phyloP scores from a whole-genome alignment of 2,113 vertebrate species.

The Anhinga anhinga region DNA sequence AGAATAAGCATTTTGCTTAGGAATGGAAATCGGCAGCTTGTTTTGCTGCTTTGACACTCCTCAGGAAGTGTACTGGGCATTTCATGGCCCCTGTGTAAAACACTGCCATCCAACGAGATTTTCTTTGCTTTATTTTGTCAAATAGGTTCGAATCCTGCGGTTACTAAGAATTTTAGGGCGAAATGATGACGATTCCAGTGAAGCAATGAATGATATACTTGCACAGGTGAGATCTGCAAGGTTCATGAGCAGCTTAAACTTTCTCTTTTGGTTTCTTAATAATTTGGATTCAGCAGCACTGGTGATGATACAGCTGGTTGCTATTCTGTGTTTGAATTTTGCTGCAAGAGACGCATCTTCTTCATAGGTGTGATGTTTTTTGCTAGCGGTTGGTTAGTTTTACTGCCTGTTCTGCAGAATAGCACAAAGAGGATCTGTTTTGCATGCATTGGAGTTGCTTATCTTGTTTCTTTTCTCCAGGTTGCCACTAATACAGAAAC shows the following conservation, averaged over 20 bases:
- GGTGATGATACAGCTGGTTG: neutral
- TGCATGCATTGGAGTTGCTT: neutral
- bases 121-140: slow-evolving; percentile 40
- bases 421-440: neutral
- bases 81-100: neutral
- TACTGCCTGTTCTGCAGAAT: neutral
- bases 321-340: neutral
- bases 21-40: neutral
- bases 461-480: slow-evolving; percentile 71
- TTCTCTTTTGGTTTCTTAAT: neutral
- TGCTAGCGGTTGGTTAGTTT: neutral
- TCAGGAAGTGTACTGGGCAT: neutral
- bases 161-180: slow-evolving; percentile 96
- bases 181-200: slow-evolving; percentile 97
- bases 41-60: neutral
- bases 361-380: neutral
- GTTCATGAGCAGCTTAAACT: neutral
- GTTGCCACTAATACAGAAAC: slow-evolving; percentile 99
- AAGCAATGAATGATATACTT: slow-evolving; percentile 99
- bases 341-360: neutral
- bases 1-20: neutral
- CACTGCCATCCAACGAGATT: neutral
- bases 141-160: slow-evolving; percentile 95
- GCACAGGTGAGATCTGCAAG: slow-evolving; percentile 85
- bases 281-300: neutral